Conservation (phyloP, 1,140 invertebrate species). For the Amyelois transitella region DNA sequence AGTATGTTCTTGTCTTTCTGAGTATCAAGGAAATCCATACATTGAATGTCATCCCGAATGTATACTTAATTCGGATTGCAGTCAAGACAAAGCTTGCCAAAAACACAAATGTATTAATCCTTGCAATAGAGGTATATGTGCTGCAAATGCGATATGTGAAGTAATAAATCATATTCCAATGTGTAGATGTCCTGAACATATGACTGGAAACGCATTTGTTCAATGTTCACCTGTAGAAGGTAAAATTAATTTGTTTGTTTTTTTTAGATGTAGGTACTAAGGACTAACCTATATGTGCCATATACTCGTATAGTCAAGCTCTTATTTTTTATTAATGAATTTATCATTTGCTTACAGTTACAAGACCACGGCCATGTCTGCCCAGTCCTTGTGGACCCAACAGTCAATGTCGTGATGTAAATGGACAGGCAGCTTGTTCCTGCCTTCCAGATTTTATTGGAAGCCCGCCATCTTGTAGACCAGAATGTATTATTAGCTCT, state of each 20-base stretch:
- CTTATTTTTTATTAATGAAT: not conserved
- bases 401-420: slow-evolving; percentile 80
- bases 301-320: too few species aligned
- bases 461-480: slow-evolving; percentile 84
- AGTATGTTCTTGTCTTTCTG: slow-evolving; percentile 78
- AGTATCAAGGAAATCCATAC: slow-evolving; percentile 77
- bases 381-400: slow-evolving; percentile 79
- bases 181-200: slow-evolving; percentile 79
- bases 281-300: too few species aligned
- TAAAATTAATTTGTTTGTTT: slow-evolving; percentile 40
- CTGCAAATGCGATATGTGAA: slow-evolving; percentile 81
- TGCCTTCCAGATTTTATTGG: slow-evolving; percentile 84
- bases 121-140: slow-evolving; percentile 78
- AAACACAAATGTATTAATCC: slow-evolving; percentile 78
- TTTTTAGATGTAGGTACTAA: too few species aligned
- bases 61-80: slow-evolving; percentile 77
- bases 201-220: slow-evolving; percentile 84
- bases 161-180: slow-evolving; percentile 80
- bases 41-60: slow-evolving; percentile 79
- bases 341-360: slow-evolving; percentile 48
- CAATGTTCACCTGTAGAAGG: slow-evolving; percentile 76
- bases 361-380: slow-evolving; percentile 70
- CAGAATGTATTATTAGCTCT: slow-evolving; percentile 79
- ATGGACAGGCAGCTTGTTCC: slow-evolving; percentile 81
- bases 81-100: slow-evolving; percentile 76